These are phyloP conservation scores for Bombus consobrinus DNA, from an alignment of 1,140 invertebrate genomes.

Conservation along the genomic window DNA sequence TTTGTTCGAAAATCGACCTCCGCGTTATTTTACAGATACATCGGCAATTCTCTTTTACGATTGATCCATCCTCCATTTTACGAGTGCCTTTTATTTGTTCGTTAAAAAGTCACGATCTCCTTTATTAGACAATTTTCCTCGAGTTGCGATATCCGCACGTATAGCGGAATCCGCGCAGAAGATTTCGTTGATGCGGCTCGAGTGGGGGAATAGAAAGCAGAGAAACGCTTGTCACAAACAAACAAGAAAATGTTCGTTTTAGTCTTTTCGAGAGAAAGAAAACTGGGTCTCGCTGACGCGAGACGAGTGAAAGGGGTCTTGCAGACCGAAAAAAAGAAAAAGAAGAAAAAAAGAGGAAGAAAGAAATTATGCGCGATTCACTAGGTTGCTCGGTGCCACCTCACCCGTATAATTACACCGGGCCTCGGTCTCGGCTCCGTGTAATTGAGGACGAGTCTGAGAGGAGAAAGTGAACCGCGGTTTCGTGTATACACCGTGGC, in stretches of 20 bases:
- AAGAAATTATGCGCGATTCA: slow-evolving; percentile 72
- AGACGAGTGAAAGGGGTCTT: slow-evolving; percentile 58
- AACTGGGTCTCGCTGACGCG: slow-evolving; percentile 59
- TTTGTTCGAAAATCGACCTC: not conserved
- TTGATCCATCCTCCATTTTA: not conserved
- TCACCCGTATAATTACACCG: slow-evolving; percentile 77
- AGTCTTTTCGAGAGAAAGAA: slow-evolving; percentile 10
- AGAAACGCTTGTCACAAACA: slow-evolving; percentile 23
- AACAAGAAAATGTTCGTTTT: slow-evolving; percentile 38
- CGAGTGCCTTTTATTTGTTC: not conserved
- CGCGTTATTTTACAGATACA: not conserved
- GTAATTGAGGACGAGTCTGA: slow-evolving; percentile 75
- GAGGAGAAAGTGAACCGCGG: slow-evolving; percentile 73
- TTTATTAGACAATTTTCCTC: not conserved
- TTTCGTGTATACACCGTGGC: slow-evolving; percentile 61
- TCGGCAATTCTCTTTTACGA: not conserved
- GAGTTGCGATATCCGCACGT: not conserved
- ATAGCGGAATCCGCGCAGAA: not conserved
- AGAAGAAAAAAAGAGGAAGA: slow-evolving; percentile 2
- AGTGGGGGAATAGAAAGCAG: slow-evolving; percentile 46
- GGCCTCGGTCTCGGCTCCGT: slow-evolving; percentile 70
- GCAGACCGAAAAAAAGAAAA: not conserved
- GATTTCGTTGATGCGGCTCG: not conserved
- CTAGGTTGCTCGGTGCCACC: slow-evolving; percentile 65
- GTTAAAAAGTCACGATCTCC: not conserved